Evolutionary conservation across 2,888 invertebrate genomes (phyloP).

Genomic region (Octodonta nipae): DNA sequence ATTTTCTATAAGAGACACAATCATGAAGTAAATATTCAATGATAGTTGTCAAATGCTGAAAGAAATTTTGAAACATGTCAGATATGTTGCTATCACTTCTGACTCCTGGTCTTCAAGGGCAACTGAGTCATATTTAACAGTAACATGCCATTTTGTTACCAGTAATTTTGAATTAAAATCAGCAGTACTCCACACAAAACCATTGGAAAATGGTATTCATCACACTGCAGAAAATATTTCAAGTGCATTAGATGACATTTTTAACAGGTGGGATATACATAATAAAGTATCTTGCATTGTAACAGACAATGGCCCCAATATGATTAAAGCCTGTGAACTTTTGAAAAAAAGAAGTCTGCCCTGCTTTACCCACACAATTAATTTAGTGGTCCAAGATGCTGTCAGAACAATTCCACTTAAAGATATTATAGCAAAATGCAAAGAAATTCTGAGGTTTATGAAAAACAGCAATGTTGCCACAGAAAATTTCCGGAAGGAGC

Average conservation of each 20-base stretch:
- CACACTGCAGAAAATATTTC: conserved; percentile 12
- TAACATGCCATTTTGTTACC: conserved; percentile 10
- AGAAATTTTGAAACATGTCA: conserved; percentile 6
- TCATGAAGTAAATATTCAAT: background rate
- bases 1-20: conserved; percentile 1
- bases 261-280: conserved; percentile 9
- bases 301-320: conserved; percentile 11
- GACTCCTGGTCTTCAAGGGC: conserved; percentile 10
- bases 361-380: conserved; percentile 12
- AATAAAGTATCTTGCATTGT: conserved; percentile 12
- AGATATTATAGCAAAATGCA: conserved; percentile 7
- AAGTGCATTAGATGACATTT: conserved; percentile 7
- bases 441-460: conserved; percentile 9
- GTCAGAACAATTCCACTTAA: conserved; percentile 4
- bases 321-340: conserved; percentile 11
- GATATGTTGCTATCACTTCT: conserved; percentile 10
- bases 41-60: conserved; percentile 4
- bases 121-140: conserved; percentile 11
- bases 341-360: conserved; percentile 9
- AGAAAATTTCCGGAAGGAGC: conserved; percentile 9
- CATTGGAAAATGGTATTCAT: conserved; percentile 9
- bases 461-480: conserved; percentile 8
- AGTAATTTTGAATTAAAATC: conserved; percentile 8
- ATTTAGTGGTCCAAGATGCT: conserved; percentile 11
- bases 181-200: conserved; percentile 12